Base-by-base conservation (phyloP, 2,888 invertebrate species). In the Drosophila anomalata region DNA sequence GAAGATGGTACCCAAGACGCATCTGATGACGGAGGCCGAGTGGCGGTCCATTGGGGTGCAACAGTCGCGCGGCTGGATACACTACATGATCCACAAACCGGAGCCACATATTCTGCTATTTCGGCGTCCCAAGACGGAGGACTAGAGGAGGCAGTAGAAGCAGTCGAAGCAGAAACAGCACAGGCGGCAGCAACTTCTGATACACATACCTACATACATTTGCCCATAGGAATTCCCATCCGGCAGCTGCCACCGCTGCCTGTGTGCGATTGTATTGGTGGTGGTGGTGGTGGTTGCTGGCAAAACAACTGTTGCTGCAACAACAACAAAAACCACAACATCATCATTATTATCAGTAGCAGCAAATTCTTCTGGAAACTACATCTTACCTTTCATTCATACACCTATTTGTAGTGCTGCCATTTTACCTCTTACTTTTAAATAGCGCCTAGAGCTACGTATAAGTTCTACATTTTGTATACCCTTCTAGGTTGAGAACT, bases 61-160 rank as follows among this genome's bases (percentile, higher is more conserved):
- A 91, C 99, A 99, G 91, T 98, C 98, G 87, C 96, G 96, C 84
- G 98, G 98, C 54, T 99, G 99, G 99, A 94, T 97, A 12, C 98
- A 99, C 92, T 99, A 98, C 87, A 98, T 99, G 98, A 96, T 95
- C 76, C 98, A 99, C 92, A 94, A 96, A 87, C 99, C 99, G 90
- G 98, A 98, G 90, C 98, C 98, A 12, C 98, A 98, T 87, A 96
- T 98, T 89, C 92, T 98, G 76, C 93, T 98, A 57, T 98, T 98
- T 92, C 94, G 95, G 91, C 93, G 96, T 90, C 94, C 94, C 90
- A 95, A 94, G 81, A 94, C 94, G 31, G 89, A 87, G 73, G 87
- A 86, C 65, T 87, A 83, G 47, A 29, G 52, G 54, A 48, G 29
- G 29, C 29, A 29, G 9, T 9, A 29, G 9, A 36, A 41, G 46